Percentiles rank a stretch among this genome's conserved stretches.
phyloP scores from a whole-genome alignment of 2,797 vertebrate species.

The Pygocentrus nattereri region DNA sequence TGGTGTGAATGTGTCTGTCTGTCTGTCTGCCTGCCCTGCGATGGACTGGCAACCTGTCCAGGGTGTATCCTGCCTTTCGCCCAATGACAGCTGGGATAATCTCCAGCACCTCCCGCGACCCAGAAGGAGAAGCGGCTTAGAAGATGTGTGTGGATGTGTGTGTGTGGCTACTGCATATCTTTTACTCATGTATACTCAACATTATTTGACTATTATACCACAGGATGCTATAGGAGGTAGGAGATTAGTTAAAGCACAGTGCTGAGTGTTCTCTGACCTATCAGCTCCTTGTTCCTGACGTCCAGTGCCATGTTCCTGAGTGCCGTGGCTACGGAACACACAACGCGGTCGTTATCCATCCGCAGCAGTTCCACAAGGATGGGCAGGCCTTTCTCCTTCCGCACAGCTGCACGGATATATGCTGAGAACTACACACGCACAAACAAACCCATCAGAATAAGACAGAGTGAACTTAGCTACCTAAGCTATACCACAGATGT shows the following conservation, averaged over 20 bases:
- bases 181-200: neutral
- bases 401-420: slow-evolving; percentile 94
- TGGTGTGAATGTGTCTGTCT: no score
- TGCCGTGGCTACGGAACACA: slow-evolving; percentile 95
- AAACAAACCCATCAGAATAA: slow-evolving; percentile 10
- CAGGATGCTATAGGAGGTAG: neutral
- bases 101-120: no score
- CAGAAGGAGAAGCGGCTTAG: no score
- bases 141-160: no score
- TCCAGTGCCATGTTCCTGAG: slow-evolving; percentile 97
- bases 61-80: no score
- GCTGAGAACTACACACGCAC: slow-evolving; percentile 86
- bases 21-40: no score
- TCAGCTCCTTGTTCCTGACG: slow-evolving; percentile 97
- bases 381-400: slow-evolving; percentile 96
- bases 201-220: neutral
- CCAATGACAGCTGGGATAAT: no score
- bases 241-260: no score
- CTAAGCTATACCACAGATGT: neutral
- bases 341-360: slow-evolving; percentile 97
- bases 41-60: no score
- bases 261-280: slow-evolving; percentile 77
- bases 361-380: slow-evolving; percentile 96
- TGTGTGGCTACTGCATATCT: no score
- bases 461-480: neutral